Base-by-base conservation (phyloP, 2,797 vertebrate genomes). In the Coranthus polyacanthus region DNA sequence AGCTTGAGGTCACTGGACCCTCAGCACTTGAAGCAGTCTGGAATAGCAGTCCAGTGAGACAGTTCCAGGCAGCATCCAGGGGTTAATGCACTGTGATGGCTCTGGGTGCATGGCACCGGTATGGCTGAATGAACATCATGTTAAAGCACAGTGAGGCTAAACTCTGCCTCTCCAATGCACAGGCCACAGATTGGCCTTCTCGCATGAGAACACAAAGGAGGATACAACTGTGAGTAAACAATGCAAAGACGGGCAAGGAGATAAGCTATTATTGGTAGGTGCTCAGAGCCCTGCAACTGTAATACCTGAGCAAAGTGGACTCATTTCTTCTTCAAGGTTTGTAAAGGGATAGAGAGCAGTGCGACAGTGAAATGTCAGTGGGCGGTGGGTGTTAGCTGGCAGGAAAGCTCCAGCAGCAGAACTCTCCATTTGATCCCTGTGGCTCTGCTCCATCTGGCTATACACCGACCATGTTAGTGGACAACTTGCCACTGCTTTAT, bases 361-460 rank as follows among this genome's bases (percentile, higher is more conserved):
- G 78, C 45, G 39, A 68, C 66, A 29, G 78, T 49, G 75, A 86
- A 79, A 81, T 83, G 84, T 88, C 83, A 81, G 56, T 63, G 67
- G 75, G 82, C 78, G 78, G 84, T 84, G 81, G 82, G 73, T 88
- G 82, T 87, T 65, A 65, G 81, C 78, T 85, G 87, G 85, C 88
- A 78, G 79, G 62, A 83, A 80, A 72, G 51, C 83, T 83, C 72
- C 71, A 78, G 80, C 81, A 81, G 81, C 77, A 78, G 68, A 74
- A 69, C 78, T 81, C 79, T 79, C 49, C 37, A 21, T 87, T 88
- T 84, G 91, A 90, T 90, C 84, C 82, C 82, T 54, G 78, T 85
- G 87, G 89, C 88, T 86, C 68, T 24, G 68, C 83, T 87, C 88
- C 89, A 92, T 90, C 89, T 92, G 89, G 84, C 89, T 78, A 57